Evolutionary conservation across 2,888 invertebrate species (phyloP), one percentile per base, ranked within the genome.

Genomic region (Parnassius apollo): DNA sequence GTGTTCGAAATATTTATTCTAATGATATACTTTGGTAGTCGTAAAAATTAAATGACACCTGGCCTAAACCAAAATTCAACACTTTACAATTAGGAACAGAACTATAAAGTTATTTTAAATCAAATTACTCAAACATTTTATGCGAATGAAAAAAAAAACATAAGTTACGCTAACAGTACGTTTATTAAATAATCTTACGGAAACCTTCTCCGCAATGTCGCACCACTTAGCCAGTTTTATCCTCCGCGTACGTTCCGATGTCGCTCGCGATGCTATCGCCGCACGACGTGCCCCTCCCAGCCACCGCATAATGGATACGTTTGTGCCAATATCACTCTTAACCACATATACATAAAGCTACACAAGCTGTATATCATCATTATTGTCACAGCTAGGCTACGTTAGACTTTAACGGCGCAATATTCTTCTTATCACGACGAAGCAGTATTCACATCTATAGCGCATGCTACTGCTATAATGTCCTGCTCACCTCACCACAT

Each of bases 401-500:
- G n/a, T 18, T 25, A 22, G 18, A 42, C 25, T 48, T 57, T 25
- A 57, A 57, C 57, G 35, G 49, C 57, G 49, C 25, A 57, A 35
- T 57, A 48, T 13, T 49, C 13, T 42, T 25, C 22, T 35, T 57
- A 57, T 48, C 57, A 25, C 35, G 46, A 46, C 22, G 25, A 9
- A 25, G 11, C 25, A 4, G 56, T 46, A 25, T 11, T n/a, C 56
- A 46, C 56, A 22, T 45, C 56, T 55, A 11, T n/a, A 8, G 56
- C 44, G 25, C 45, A 25, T 44, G 25, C 46, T 22, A 46, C 56
- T 46, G 45, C 45, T 13, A 22, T 12, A 22, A 22, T 11, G 18
- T 18, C 2, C 46, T 22, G 45, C 10, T 45, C 45, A 12, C 22
- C 22, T 18, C 44, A 45, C 18, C 46, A n/a, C 46, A 46, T 46